These are phyloP conservation scores for Propithecus perrieri DNA, from an alignment of 2,797 vertebrate species.

Conservation along the genomic window DNA sequence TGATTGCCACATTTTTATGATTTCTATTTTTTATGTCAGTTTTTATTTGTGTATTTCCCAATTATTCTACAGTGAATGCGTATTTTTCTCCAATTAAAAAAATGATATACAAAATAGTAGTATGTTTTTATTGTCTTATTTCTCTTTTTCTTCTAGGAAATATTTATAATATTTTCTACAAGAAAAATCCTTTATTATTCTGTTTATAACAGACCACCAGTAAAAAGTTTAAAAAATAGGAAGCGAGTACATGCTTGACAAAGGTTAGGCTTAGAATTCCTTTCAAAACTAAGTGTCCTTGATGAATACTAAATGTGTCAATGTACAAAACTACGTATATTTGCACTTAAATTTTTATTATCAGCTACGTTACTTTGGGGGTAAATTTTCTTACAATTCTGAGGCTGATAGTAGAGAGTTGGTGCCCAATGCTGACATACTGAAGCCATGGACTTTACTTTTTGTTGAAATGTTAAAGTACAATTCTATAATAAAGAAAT, in stretches of 20 bases:
- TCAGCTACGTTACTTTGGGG: neutral
- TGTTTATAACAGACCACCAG: neutral
- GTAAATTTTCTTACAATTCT: neutral
- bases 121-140: neutral
- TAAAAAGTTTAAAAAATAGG: neutral
- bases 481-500: neutral
- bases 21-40: neutral
- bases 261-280: neutral
- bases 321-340: neutral
- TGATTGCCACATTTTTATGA: neutral
- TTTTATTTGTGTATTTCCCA: neutral
- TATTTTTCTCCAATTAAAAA: neutral
- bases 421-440: neutral
- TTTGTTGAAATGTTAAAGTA: neutral
- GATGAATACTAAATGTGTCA: neutral
- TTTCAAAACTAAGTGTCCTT: neutral
- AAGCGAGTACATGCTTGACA: neutral
- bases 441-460: neutral
- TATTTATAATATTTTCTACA: neutral
- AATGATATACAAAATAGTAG: neutral
- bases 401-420: neutral
- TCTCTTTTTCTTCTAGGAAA: neutral
- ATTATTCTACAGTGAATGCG: neutral
- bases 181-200: neutral
- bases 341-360: neutral